Base-by-base conservation (phyloP, 2,888 invertebrate species). In the Tetrapedia diversipes region DNA sequence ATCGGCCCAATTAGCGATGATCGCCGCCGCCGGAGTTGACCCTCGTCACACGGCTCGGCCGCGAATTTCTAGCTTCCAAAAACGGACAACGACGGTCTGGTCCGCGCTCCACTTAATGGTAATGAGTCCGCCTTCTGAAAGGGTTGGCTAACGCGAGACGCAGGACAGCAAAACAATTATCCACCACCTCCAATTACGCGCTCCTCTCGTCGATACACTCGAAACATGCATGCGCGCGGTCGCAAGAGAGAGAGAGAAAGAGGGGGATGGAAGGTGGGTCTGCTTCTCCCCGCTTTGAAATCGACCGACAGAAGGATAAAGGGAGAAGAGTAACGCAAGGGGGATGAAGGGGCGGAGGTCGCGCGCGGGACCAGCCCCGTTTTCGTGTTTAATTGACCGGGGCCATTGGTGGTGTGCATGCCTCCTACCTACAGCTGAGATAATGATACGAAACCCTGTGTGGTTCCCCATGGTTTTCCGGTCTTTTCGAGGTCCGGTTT, bases 361-460 rank as follows among this genome's bases (percentile, higher is more conserved):
- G 19, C 19, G 65, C 60, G 11, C 32, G 34, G 65, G 27, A 53
- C 37, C 60, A 47, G 32, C 65, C 77, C 69, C 83, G 79, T 74
- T 81, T 77, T 77, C 77, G 75, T 80, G 76, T 79, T 78, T 78
- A 83, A 83, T 83, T 77, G 83, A 77, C 79, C 81, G 64, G n/a
- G 72, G 66, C n/a, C 51, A 63, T 11, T 24, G 11, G 27, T 32
- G 41, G 45, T 64, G 39, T 64, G 61, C 71, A 49, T 10, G n/a
- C 4, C 67, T 70, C 68, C 69, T 78, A 72, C 56, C 65, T 60
- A 56, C 66, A 47, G 53, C 60, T 41, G 47, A 65, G 74, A 68
- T 80, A 77, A 81, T 81, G 70, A 74, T 65, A 63, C 74, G 37
- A 37, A 49, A 24, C 27, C n/a, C n/a, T 32, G 57, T 49, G 59